Evolutionary conservation across 2,113 vertebrate species (phyloP).

Genomic region (Tangachromis dhanisi): DNA sequence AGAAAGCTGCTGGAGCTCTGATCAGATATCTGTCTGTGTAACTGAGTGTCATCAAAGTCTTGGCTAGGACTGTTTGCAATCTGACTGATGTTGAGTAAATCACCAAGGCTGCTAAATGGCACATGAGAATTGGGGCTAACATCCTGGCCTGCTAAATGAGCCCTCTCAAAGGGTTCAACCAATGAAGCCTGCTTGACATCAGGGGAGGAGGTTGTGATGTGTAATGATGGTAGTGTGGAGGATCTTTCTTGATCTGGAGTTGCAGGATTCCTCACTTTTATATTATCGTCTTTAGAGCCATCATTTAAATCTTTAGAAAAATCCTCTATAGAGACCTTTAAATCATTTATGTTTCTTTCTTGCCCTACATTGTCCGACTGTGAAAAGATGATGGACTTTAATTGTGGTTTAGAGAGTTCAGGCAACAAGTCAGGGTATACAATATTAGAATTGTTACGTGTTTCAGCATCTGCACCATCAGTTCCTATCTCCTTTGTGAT

Average conservation of each 20-base stretch:
- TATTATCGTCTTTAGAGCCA: neutral
- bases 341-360: neutral
- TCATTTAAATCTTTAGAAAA: neutral
- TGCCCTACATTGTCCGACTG: neutral
- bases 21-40: neutral
- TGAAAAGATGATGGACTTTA: neutral
- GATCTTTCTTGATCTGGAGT: neutral
- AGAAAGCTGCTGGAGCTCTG: constrained; percentile 20
- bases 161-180: neutral
- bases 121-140: constrained; percentile 20
- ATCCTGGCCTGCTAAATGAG: neutral
- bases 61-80: neutral
- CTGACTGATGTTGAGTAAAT: neutral
- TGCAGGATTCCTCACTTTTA: neutral
- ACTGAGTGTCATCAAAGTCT: neutral
- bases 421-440: neutral
- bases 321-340: neutral
- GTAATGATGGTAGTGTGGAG: neutral
- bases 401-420: neutral
- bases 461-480: neutral
- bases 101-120: constrained; percentile 20
- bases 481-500: neutral
- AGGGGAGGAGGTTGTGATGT: constrained; percentile 41
- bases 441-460: neutral
- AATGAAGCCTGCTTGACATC: neutral